A percentile compares a stretch with the other conserved stretches of the same genome.
Evolutionary conservation across 2,888 invertebrate species (phyloP).

Genomic region (Heteromyza rotundicornis): DNA sequence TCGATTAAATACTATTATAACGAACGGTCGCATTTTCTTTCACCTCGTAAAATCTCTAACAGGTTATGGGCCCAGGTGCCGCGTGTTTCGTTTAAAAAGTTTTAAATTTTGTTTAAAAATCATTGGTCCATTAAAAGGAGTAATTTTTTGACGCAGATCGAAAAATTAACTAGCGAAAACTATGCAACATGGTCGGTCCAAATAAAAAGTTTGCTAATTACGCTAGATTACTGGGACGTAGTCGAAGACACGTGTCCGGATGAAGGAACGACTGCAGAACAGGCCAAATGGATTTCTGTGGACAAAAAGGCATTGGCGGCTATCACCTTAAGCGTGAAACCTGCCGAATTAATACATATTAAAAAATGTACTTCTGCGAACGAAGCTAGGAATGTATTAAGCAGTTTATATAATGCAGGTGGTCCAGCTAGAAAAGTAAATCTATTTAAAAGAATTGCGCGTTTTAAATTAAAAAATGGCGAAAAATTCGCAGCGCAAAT

Average conservation of each 20-base stretch:
- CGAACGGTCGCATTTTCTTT: no score
- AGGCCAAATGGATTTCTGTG: background rate
- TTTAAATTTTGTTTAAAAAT: background rate
- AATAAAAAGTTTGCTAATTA: constrained; percentile 24
- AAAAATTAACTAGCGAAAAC: constrained; percentile 22
- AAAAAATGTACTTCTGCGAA: constrained; percentile 21
- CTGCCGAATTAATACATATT: constrained; percentile 24
- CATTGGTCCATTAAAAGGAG: constrained; percentile 5
- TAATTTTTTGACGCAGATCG: constrained; percentile 10
- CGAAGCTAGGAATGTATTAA: constrained; percentile 20
- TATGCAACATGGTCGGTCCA: constrained; percentile 21
- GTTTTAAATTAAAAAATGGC: constrained; percentile 15
- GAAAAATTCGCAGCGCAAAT: constrained; percentile 16
- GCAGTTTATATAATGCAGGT: no score
- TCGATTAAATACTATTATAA: no score
- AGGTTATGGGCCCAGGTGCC: constrained; percentile 19
- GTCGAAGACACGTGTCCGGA: constrained; percentile 6
- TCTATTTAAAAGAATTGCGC: constrained; percentile 20
- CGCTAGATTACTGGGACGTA: constrained; percentile 17
- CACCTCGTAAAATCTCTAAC: background rate
- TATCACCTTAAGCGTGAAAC: constrained; percentile 17
- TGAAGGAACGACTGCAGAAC: background rate
- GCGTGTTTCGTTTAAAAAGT: background rate
- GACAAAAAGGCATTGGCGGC: constrained; percentile 19
- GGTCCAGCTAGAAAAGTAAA: constrained; percentile 25